phyloP scores from a whole-genome alignment of 2,797 vertebrate species.

The Trachurus trachurus region DNA sequence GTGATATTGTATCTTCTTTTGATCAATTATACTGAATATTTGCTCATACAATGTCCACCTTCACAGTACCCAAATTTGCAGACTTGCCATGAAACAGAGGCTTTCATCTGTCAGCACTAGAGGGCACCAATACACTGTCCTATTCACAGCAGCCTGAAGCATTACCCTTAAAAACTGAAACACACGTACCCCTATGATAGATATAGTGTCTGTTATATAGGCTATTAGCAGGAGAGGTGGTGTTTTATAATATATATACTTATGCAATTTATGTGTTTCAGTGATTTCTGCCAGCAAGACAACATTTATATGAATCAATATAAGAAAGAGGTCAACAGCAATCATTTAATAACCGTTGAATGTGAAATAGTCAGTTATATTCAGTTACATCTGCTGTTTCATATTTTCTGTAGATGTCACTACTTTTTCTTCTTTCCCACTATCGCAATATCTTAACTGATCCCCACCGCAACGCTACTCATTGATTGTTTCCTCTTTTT shows the following conservation, averaged over 20 bases:
- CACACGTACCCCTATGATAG: neutral
- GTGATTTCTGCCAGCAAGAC: neutral
- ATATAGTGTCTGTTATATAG: neutral
- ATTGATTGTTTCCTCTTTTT: conserved; percentile 76
- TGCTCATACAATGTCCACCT: too few species aligned
- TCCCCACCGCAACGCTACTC: conserved; percentile 50
- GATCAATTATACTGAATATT: too few species aligned
- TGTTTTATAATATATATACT: too few species aligned
- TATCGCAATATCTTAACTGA: conserved; percentile 44
- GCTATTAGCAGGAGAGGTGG: too few species aligned
- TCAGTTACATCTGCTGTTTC: neutral
- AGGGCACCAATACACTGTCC: conserved; percentile 69
- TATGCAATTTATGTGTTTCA: neutral
- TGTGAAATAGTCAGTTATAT: neutral
- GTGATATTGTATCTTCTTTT: too few species aligned
- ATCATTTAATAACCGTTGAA: neutral
- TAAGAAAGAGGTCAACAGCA: neutral
- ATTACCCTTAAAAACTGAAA: neutral
- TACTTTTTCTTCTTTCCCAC: neutral
- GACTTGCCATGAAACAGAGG: neutral
- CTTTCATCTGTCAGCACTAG: conserved; percentile 69
- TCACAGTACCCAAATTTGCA: neutral
- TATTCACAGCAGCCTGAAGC: neutral
- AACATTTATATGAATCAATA: neutral
- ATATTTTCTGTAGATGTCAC: conserved; percentile 22